phyloP scores from a whole-genome alignment of 2,888 invertebrate species.

The Myathropa florea region DNA sequence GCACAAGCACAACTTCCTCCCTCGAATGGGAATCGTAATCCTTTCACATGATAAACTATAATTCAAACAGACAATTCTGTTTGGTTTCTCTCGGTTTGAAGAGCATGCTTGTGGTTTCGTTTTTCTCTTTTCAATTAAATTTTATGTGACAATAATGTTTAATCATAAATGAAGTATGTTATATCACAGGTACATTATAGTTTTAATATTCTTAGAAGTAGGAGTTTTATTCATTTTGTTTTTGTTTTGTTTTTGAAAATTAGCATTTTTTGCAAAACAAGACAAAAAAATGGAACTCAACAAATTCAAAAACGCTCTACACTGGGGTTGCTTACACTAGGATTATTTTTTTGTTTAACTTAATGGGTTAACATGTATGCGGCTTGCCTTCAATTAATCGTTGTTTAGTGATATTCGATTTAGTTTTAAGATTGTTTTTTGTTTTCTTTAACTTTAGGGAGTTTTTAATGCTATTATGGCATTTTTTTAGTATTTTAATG shows the following conservation, averaged over 20 bases:
- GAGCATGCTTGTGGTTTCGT: conserved; percentile 22
- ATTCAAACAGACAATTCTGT: conserved; percentile 1
- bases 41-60: conserved; percentile 42
- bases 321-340: conserved; percentile 71
- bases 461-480: conserved; percentile 26
- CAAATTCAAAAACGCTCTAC: conserved; percentile 52
- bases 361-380: conserved; percentile 35
- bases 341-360: conserved; percentile 57
- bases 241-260: neutral
- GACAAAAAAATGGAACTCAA: conserved; percentile 30
- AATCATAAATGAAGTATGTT: conserved; percentile 75
- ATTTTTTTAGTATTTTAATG: neutral
- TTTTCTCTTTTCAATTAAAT: neutral
- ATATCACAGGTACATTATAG: conserved; percentile 81
- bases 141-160: conserved; percentile 56
- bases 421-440: conserved; percentile 18
- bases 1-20: conserved; percentile 26
- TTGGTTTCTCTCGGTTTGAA: too few species aligned
- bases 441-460: neutral
- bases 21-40: neutral
- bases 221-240: conserved; percentile 36
- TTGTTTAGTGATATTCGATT: conserved; percentile 67
- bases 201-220: conserved; percentile 73
- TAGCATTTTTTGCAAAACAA: neutral
- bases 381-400: conserved; percentile 44